Evolutionary conservation across 2,113 vertebrate species (phyloP).

Genomic region (Dromaius novaehollandiae): DNA sequence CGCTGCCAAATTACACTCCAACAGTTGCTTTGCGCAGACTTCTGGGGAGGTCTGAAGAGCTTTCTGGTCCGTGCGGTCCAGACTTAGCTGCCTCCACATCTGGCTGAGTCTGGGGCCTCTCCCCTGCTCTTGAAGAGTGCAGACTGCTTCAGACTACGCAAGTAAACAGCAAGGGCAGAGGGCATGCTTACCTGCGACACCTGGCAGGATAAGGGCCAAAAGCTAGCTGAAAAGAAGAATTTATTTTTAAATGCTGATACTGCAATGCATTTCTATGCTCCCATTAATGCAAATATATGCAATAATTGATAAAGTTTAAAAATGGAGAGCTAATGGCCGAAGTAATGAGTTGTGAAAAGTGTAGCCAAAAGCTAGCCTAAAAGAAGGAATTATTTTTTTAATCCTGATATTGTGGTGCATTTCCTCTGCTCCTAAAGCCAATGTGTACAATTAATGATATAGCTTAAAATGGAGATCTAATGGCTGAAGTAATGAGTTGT

Average conservation of each 20-base stretch:
- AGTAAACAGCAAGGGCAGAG: not conserved
- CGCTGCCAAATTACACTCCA: not conserved
- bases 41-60: not conserved
- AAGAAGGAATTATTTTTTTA: not conserved
- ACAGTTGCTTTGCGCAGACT: not conserved
- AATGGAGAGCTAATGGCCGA: not conserved
- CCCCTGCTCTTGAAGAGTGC: not conserved
- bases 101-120: not conserved
- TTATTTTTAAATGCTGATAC: not conserved
- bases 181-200: not conserved
- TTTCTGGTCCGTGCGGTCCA: not conserved
- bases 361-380: not conserved
- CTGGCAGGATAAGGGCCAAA: fast-evolving
- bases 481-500: not conserved
- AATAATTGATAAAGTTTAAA: not conserved
- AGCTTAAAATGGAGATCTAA: not conserved
- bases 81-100: not conserved
- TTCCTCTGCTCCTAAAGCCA: not conserved
- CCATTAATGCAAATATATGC: not conserved
- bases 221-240: not conserved
- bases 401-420: not conserved
- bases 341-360: not conserved
- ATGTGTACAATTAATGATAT: not conserved
- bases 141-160: not conserved
- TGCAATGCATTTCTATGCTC: not conserved